Evolutionary conservation across 2,888 invertebrate genomes (phyloP).

Genomic region (Horisme vitalbata): DNA sequence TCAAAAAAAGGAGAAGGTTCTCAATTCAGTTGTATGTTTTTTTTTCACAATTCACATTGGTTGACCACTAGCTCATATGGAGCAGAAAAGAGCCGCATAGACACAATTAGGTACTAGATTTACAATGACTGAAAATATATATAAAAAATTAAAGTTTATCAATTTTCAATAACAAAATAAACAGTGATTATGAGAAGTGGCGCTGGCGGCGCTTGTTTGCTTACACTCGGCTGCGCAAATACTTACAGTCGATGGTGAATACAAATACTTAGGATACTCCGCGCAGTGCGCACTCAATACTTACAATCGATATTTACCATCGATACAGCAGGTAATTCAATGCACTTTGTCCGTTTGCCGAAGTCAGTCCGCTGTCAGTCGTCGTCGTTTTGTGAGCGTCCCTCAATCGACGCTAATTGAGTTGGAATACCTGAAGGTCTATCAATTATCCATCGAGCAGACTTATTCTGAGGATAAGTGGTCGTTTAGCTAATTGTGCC

Average conservation of each 20-base stretch:
- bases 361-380: constrained; percentile 9
- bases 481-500: not conserved
- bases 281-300: too few relatives aligned
- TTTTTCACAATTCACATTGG: too few relatives aligned
- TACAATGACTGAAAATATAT: too few relatives aligned
- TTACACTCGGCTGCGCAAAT: constrained; percentile 19
- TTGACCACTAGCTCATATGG: too few relatives aligned
- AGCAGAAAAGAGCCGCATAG: too few relatives aligned
- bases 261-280: constrained; percentile 12
- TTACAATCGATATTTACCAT: constrained; percentile 19
- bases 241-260: constrained; percentile 3
- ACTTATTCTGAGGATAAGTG: too few relatives aligned
- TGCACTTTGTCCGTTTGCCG: constrained; percentile 15
- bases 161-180: constrained; percentile 2
- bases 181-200: constrained; percentile 15
- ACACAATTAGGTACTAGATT: too few relatives aligned
- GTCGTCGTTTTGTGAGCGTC: not conserved
- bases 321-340: constrained; percentile 17
- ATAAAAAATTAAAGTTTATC: not conserved
- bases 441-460: constrained; percentile 2
- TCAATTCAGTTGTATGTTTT: too few relatives aligned
- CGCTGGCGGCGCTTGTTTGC: constrained; percentile 1
- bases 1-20: too few relatives aligned
- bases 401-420: constrained; percentile 8
- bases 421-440: not conserved